These are phyloP conservation scores for Nasonovia ribisnigri DNA, from an alignment of 2,888 invertebrate species.

Conservation along the genomic window DNA sequence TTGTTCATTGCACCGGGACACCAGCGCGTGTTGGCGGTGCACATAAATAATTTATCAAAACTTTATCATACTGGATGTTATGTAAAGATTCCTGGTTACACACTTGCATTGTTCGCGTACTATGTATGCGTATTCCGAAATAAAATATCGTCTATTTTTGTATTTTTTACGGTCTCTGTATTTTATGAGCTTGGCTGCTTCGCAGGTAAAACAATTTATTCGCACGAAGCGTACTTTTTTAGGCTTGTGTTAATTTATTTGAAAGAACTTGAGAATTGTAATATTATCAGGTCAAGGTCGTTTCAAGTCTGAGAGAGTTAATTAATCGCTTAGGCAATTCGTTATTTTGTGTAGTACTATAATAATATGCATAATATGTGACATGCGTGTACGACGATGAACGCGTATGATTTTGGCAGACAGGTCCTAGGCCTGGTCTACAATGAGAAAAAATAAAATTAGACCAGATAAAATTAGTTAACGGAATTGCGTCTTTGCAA, in stretches of 20 bases:
- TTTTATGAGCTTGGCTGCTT: background rate
- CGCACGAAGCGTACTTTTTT: background rate
- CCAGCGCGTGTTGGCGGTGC: background rate
- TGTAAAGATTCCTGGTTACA: background rate
- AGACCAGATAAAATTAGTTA: slow-evolving; percentile 35
- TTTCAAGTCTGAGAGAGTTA: background rate
- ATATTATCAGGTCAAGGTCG: slow-evolving; percentile 18
- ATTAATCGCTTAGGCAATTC: background rate
- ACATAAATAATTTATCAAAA: background rate
- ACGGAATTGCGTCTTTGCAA: slow-evolving; percentile 11
- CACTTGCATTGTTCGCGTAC: background rate
- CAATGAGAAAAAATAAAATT: slow-evolving; percentile 42
- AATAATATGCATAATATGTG: background rate
- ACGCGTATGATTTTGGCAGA: slow-evolving; percentile 1
- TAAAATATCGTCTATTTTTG: background rate
- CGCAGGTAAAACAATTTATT: background rate
- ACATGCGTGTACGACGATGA: background rate
- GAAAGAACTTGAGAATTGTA: background rate
- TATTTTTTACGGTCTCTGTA: background rate
- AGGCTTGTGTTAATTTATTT: background rate
- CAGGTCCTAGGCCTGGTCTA: background rate
- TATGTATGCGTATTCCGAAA: background rate
- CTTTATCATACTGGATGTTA: background rate
- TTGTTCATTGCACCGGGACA: background rate
- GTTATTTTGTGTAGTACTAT: background rate